Base-by-base conservation (phyloP, 2,797 vertebrate genomes). In the Rhinichthys osculus region DNA sequence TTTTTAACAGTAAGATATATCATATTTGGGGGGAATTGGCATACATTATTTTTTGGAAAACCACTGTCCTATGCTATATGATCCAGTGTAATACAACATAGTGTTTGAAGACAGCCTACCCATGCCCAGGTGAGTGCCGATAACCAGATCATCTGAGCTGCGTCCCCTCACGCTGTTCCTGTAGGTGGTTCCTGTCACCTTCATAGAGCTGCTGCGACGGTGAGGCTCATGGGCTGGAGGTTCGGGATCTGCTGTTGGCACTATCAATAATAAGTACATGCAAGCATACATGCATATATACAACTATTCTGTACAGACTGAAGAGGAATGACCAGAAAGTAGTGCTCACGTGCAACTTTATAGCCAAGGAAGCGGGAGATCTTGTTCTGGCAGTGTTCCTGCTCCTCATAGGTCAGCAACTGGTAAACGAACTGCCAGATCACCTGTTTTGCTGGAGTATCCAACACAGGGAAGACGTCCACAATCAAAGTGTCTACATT, bases 371-470 rank as follows among this genome's bases (percentile, higher is more conserved):
- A 99, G 87, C 98, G 96, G 0, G 97, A 96, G 54, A 99, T 97
- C 93, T 99, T 99, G 95, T 95, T 96, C 93, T 97, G 98, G 91
- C 98, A 99, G 86, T 97, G 97, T 70, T 99, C 98, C 90, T 99
- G 98, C 90, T 99, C 98, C 90, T 99, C 97, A 0, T 98, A 99
- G 0, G 97, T 99, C 93, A 99, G 93, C 91, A 99, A 94, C 95
- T 99, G 98, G 95, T 99, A 99, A 92, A 99, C 93, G 91, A 99
- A 99, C 93, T 99, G 98, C 98, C 98, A 99, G 87, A 99, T 97
- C 90, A 99, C 95, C 93, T 99, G 98, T 92, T 99, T 99, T 94
- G 97, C 97, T 0, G 98, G 98, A 6, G 98, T 99, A 93, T 99
- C 98, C 94, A 99, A 92, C 92, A 99, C 96, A 0, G 98, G 98